Base-by-base conservation (phyloP, 2,888 invertebrate genomes). In the Aleiodes alternator region DNA sequence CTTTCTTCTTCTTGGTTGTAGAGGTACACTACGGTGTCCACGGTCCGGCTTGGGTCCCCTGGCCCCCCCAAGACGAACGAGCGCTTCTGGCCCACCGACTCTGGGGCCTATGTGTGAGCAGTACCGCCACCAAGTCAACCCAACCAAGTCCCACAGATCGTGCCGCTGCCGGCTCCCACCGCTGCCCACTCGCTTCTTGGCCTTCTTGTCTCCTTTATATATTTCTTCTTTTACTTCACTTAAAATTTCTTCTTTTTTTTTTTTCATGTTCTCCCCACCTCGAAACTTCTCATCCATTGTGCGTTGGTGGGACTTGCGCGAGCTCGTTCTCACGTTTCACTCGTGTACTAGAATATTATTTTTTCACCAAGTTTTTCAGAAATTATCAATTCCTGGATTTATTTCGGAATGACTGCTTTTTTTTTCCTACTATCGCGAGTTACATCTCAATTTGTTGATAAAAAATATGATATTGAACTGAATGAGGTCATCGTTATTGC, bases 121-220 rank as follows among this genome's bases (percentile, higher is more conserved):
- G 72, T 70, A 75, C 76, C 73, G 76, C 73, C 77, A 81, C 76
- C 77, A 76, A 76, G 79, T 78, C 77, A 73, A 76, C 79, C 77
- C 77, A 73, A 76, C 79, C 77, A 81, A 72, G 74, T 80, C 79
- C 79, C 78, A 66, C 70, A 57, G 74, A 76, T 69, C 48, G 77
- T 70, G 77, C 77, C 72, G 69, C 64, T 56, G 69, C 69, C 66
- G 73, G 70, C 76, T 75, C 75, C 78, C 79, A 75, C 72, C 79
- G 70, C 76, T 75, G 76, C 78, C 79, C 76, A 75, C 79, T 43
- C 8, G 1, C 78, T 76, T 73, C 23, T 48, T 68, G 51, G 31
- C 5, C 31, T 55, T 23, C 69, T 72, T 61, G 71, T 51, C 43
- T 43, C n/a, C 61, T 72, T 76, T 70, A 23, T 70, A 23, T 61